These are phyloP conservation scores for Drosophila gunungcola DNA, from an alignment of 1,140 invertebrate species.

Conservation along the genomic window DNA sequence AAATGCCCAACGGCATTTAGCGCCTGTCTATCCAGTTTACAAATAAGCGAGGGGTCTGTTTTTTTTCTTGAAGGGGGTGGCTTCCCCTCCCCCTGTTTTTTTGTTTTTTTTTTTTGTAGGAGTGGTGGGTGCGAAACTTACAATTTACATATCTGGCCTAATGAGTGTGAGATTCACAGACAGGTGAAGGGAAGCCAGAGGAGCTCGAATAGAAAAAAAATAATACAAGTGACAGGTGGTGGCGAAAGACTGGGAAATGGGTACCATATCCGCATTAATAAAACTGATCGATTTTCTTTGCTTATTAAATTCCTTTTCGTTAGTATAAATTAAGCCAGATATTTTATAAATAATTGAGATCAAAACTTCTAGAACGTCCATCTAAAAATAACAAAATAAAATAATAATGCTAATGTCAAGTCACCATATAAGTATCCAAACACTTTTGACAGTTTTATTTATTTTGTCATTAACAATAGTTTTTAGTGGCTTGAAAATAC, in stretches of 20 bases:
- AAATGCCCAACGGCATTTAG: conserved; percentile 50
- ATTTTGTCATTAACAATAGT: not conserved
- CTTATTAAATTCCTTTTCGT: conserved; percentile 10
- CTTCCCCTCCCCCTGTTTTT: not conserved
- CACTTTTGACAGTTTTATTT: not conserved
- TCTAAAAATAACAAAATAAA: too few relatives aligned
- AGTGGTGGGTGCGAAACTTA: conserved; percentile 14
- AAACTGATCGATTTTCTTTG: conserved; percentile 15
- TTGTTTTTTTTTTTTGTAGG: not conserved
- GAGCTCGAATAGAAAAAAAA: not conserved
- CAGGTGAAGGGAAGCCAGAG: conserved; percentile 4
- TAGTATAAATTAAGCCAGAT: not conserved
- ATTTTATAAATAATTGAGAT: too few relatives aligned
- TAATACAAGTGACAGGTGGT: conserved; percentile 35
- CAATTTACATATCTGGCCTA: conserved; percentile 19
- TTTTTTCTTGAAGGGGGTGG: not conserved
- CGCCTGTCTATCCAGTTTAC: conserved; percentile 47
- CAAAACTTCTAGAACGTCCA: too few relatives aligned
- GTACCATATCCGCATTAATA: not conserved
- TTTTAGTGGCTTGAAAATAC: not conserved
- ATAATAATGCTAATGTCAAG: too few relatives aligned
- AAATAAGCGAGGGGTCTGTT: conserved; percentile 7
- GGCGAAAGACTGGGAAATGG: conserved; percentile 6
- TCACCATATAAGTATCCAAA: too few relatives aligned
- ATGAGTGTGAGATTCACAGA: conserved; percentile 13